Evolutionary conservation across 2,797 vertebrate genomes (phyloP), one percentile per base, ranked within the genome.

Genomic region (Myripristis jacobus): DNA sequence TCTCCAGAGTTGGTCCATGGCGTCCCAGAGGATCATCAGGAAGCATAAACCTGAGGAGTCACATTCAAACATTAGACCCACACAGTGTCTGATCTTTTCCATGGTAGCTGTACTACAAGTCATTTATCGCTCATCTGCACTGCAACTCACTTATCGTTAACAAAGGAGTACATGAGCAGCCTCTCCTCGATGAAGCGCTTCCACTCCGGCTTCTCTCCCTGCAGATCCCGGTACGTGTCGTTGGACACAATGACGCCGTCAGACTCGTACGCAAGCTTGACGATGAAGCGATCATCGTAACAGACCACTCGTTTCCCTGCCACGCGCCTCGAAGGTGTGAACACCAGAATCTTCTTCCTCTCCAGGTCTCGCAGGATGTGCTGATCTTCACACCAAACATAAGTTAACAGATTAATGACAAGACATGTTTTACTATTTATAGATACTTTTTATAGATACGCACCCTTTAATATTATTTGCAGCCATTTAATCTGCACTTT

Each of bases 101-200:
- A n/a, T n/a, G n/a, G n/a, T n/a, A n/a, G n/a, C n/a, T n/a, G n/a
- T n/a, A n/a, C 4, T 31, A 7, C 15, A 16, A 18, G 18, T 44
- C 13, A 44, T 44, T 44, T 19, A 21, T 47, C 44, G 2, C 21
- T 21, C n/a, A 47, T 46, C 44, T 61, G 18, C 38, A 3, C n/a
- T 12, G n/a, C 16, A 44, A 77, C 92, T 83, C 56, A 94, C 94
- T 92, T 94, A 83, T 94, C 88, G 13, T 91, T 93, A 54, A 94
- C 93, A 0, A 94, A 94, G 24, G 93, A 93, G 84, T 88, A 94
- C 94, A 94, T 94, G 38, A 94, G 92, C 73, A 94, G 89, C 68
- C 91, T 70, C 63, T 92, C 88, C 66, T 94, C 90, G 13, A 94
- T 94, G 83, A 93, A 94, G 25, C 90, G 88, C 60, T 92, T 94